Evolutionary conservation across 2,888 invertebrate species (phyloP).

Genomic region (Ectemnius lituratus): DNA sequence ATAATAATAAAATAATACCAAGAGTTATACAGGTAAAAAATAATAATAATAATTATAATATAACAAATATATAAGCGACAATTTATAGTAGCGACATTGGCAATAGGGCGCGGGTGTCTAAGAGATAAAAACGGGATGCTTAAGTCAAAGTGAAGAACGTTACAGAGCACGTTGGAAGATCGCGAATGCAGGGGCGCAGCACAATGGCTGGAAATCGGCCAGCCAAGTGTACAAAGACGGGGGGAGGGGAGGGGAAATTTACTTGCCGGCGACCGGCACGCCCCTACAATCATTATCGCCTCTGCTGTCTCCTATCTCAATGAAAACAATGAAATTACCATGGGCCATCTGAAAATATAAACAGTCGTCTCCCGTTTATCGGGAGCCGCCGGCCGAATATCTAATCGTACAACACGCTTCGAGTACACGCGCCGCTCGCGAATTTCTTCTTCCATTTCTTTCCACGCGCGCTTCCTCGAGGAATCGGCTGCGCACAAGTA

Average conservation of each 20-base stretch:
- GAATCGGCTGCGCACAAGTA: no score
- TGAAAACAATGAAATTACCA: constrained; percentile 1
- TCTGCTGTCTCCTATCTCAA: no score
- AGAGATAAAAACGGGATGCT: constrained; percentile 47
- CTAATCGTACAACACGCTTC: no score
- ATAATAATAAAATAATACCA: constrained; percentile 62
- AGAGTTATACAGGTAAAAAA: constrained; percentile 59
- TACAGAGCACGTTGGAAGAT: not conserved
- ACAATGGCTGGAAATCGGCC: no score
- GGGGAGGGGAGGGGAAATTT: no score
- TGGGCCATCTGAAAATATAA: not conserved
- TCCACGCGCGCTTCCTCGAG: no score
- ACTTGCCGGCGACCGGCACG: no score
- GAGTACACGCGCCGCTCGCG: no score
- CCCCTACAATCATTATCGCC: not conserved
- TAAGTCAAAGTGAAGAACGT: constrained; percentile 15
- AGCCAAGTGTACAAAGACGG: no score
- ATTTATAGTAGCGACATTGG: constrained; percentile 49
- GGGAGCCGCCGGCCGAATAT: no score
- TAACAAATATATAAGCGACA: constrained; percentile 57
- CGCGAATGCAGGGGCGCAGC: no score
- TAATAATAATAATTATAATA: constrained; percentile 52
- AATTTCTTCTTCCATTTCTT: no score
- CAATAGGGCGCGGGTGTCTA: constrained; percentile 34
- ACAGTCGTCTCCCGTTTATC: not conserved